Evolutionary conservation across 2,113 vertebrate genomes (phyloP).

Genomic region (Neomonachus schauinslandi): DNA sequence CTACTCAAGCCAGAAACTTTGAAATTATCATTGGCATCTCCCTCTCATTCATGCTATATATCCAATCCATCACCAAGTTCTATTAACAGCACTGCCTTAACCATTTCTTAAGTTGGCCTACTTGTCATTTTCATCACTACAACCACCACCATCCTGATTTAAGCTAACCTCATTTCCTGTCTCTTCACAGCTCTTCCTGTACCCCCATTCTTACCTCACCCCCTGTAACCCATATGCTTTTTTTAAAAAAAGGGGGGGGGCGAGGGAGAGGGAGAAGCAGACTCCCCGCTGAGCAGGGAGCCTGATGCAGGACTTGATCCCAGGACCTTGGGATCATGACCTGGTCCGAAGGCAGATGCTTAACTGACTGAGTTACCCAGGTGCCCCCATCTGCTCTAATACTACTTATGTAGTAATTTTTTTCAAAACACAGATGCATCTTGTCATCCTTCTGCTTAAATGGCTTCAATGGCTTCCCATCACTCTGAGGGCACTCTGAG

Average conservation of each 20-base stretch:
- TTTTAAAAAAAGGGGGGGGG: neutral
- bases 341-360: no score
- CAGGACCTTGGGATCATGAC: no score
- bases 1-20: neutral
- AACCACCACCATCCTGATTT: neutral
- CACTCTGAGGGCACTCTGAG: neutral
- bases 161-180: neutral
- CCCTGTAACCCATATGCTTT: neutral
- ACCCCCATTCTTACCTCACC: neutral
- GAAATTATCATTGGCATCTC: neutral
- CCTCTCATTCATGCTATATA: neutral
- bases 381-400: neutral
- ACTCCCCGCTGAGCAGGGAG: neutral
- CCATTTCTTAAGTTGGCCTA: neutral
- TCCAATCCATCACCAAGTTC: neutral
- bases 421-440: neutral
- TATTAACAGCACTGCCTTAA: neutral
- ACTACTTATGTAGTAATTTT: neutral
- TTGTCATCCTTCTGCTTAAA: neutral
- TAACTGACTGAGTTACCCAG: no score
- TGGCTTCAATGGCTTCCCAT: neutral
- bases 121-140: neutral
- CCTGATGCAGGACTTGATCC: neutral
- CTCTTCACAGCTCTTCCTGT: neutral
- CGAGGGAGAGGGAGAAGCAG: neutral